Base-by-base conservation (phyloP, 2,888 invertebrate species). In the Drosophila kokeensis region DNA sequence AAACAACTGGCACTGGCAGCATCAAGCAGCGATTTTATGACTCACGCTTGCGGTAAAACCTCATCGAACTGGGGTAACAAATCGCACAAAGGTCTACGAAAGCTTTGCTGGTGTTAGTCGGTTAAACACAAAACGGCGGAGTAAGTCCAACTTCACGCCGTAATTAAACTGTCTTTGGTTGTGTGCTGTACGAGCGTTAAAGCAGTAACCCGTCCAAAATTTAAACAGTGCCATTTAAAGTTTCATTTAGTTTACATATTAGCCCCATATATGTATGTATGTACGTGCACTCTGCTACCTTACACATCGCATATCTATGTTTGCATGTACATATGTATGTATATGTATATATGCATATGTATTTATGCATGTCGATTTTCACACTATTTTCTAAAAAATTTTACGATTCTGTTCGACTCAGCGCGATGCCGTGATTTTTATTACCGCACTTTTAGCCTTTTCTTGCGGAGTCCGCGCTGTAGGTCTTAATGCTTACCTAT, bases 111-210 rank as follows among this genome's bases (percentile, higher is more conserved):
- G 24, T 42, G 34, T 29, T 21, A 29, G 69, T 79, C 61, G 63
- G 62, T 62, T 30, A 15, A 76, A 69, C 34, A 69, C 65, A 70
- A 69, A 81, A 54, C 70, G 72, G 73, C 77, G 80, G 66, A 81
- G 80, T 85, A 73, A 69, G 83, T 73, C 73, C 78, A 84, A 87
- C 87, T 90, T 90, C 82, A 89, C 87, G 90, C 85, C 87, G 87
- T 87, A 88, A 90, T 89, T 88, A 90, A 88, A 90, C 84, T 89
- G 89, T 89, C 89, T 82, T 84, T 78, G 84, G 74, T 79, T 85
- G 73, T 85, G 73, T 75, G 72, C 69, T 71, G 79, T 63, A 70
- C 76, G 70, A 65, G 73, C 78, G 72, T 78, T 78, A 70, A 81
- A 79, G 79, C 90, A 73, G 81, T 81, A 76, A 85, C 73, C 77